A percentile compares a stretch with the other conserved stretches of the same genome.
Evolutionary conservation across 2,888 invertebrate species (phyloP).

Genomic region (Drosophila pseudotakahashii): DNA sequence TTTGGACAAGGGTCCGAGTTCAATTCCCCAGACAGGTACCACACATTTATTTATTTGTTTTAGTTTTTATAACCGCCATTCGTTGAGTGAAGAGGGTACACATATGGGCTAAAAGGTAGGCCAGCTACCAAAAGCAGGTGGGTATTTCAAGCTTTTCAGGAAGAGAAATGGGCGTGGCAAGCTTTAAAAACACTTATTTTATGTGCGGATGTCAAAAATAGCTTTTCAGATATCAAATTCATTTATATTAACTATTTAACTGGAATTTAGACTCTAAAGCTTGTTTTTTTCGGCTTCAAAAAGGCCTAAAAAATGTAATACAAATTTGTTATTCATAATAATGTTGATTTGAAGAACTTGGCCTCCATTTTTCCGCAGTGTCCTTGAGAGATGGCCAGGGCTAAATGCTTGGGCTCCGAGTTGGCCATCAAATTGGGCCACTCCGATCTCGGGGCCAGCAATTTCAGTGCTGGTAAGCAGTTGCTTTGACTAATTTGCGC

Average conservation of each 20-base stretch:
- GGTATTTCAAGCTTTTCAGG: not conserved
- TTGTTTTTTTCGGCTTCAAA: no score
- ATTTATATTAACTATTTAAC: no score
- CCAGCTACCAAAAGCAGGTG: no score
- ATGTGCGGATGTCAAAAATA: no score
- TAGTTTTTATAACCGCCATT: not conserved
- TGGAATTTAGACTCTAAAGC: no score
- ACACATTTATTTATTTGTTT: conserved; percentile 4
- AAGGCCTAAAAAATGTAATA: no score
- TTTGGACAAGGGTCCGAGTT: conserved; percentile 1
- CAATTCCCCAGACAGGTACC: conserved; percentile 2
- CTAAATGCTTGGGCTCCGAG: not conserved
- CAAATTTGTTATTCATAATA: no score
- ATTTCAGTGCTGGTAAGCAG: conserved; percentile 23
- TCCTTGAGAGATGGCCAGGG: not conserved
- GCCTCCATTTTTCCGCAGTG: not conserved
- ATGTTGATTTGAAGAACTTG: no score
- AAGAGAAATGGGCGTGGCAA: not conserved
- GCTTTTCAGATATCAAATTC: no score
- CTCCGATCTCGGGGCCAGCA: conserved; percentile 4
- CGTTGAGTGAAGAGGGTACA: not conserved
- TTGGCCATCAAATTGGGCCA: conserved; percentile 14
- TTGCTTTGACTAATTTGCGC: conserved; percentile 62
- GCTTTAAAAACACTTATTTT: not conserved
- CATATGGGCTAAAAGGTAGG: not conserved